Evolutionary conservation across 2,113 vertebrate genomes (phyloP), one percentile per base, ranked within the genome.

Genomic region (Uria aalge): DNA sequence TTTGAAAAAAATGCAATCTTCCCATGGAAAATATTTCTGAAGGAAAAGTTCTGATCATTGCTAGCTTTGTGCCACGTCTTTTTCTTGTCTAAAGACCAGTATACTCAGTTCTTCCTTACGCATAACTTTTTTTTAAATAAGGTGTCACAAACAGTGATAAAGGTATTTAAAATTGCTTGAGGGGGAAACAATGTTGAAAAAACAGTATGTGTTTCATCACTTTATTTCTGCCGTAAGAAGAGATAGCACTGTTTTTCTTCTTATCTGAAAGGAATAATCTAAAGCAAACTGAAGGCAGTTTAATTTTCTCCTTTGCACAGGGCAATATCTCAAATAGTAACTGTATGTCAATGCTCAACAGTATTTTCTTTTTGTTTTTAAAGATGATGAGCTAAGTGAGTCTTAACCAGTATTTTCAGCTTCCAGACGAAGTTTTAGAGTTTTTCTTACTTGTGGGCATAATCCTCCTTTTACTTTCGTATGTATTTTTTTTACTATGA

Each of bases 241-340:
- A 40, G 45, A 94, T 93, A 96, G 71, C 75, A 60, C 8, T 80
- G 74, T 73, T 79, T 92, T 88, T 74, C 71, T 94, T 88, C 93
- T 91, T 96, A 94, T 92, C 85, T 71, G 57, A 89, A 89, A 88
- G 60, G 82, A 84, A 79, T 90, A 92, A 96, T 92, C 80, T 79
- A 89, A 94, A 90, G 40, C 67, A 95, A 96, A 92, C 76, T 91
- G 85, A 95, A 95, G 59, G 63, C 77, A 81, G 77, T 93, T 97
- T 84, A 93, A 82, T 97, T 96, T 96, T 96, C 85, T 94, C 36
- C 85, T 96, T 97, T 92, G 82, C 62, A 57, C 45, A 41, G 30
- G 43, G 66, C 64, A 94, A 34, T 96, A 92, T 64, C 89, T 96
- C 67, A 94, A 63, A 64, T 64, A 77, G 66, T 92, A 89, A 87